Conservation (phyloP, 1,140 invertebrate species). For the Drosophila melanica region DNA sequence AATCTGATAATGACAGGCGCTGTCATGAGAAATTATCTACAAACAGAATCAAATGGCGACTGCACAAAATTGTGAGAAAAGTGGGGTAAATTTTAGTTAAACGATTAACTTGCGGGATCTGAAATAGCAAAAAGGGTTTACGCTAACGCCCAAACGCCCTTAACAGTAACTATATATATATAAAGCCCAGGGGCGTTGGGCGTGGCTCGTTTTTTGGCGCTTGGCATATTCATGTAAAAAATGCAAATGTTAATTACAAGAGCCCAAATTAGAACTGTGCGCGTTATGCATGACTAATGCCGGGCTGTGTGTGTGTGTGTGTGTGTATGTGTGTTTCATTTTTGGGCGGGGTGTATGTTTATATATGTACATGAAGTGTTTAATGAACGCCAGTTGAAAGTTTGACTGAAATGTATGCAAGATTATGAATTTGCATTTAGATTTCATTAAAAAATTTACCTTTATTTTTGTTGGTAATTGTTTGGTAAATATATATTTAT, state of each 20-base stretch:
- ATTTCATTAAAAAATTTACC: conserved; percentile 67
- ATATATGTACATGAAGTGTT: conserved; percentile 20
- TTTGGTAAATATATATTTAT: conserved; percentile 30
- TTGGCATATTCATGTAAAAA: conserved; percentile 55
- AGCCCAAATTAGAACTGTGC: conserved; percentile 63
- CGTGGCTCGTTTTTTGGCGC: not conserved
- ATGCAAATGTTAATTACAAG: conserved; percentile 77
- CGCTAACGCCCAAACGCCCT: conserved; percentile 25
- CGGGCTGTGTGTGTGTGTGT: conserved; percentile 8
- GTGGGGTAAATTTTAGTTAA: conserved; percentile 47
- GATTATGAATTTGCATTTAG: conserved; percentile 13
- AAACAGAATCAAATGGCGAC: conserved; percentile 19
- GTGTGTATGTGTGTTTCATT: not conserved
- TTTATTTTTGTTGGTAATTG: conserved; percentile 57
- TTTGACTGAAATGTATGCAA: conserved; percentile 4
- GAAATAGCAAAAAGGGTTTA: conserved; percentile 33
- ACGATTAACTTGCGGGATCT: conserved; percentile 15
- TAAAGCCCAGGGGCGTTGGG: conserved; percentile 33
- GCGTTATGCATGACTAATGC: conserved; percentile 66
- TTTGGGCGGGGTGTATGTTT: conserved; percentile 3
- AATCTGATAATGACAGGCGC: conserved; percentile 15
- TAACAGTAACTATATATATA: conserved; percentile 36
- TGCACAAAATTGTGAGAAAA: not conserved
- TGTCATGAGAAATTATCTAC: conserved; percentile 31
- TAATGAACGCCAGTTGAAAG: conserved; percentile 17